phyloP scores from a whole-genome alignment of 2,888 invertebrate species.

The Cactoblastis cactorum region DNA sequence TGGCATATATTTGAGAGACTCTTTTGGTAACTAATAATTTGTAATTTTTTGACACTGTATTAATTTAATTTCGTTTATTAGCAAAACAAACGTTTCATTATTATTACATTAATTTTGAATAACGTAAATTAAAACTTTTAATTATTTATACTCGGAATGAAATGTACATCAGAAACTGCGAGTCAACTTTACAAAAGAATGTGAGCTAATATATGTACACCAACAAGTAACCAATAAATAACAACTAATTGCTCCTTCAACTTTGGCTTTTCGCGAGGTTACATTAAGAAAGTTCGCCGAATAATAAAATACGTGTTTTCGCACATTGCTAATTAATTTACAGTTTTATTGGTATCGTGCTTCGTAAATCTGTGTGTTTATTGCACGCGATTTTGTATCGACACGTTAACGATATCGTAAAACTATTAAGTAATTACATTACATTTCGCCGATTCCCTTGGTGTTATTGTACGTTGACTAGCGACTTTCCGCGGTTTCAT shows the following conservation, averaged over 20 bases:
- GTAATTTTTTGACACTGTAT: no score
- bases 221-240: neutral
- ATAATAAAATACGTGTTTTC: constrained; percentile 3
- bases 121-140: no score
- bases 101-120: no score
- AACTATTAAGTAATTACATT: neutral
- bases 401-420: constrained; percentile 5
- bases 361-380: neutral
- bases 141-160: no score
- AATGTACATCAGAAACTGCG: no score
- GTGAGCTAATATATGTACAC: no score
- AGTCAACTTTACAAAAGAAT: no score
- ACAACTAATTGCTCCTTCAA: constrained; percentile 17
- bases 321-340: constrained; percentile 1
- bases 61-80: no score
- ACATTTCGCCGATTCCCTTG: neutral
- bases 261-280: constrained; percentile 19
- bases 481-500: no score
- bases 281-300: constrained; percentile 15
- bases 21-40: no score
- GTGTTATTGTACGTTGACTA: neutral
- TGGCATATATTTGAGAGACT: no score
- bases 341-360: constrained; percentile 1
- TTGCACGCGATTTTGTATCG: neutral
- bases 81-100: no score